A percentile compares a stretch with the other conserved stretches of the same genome.
Conservation (phyloP, 1,140 invertebrate species). For the Bathynomus jamesi region DNA sequence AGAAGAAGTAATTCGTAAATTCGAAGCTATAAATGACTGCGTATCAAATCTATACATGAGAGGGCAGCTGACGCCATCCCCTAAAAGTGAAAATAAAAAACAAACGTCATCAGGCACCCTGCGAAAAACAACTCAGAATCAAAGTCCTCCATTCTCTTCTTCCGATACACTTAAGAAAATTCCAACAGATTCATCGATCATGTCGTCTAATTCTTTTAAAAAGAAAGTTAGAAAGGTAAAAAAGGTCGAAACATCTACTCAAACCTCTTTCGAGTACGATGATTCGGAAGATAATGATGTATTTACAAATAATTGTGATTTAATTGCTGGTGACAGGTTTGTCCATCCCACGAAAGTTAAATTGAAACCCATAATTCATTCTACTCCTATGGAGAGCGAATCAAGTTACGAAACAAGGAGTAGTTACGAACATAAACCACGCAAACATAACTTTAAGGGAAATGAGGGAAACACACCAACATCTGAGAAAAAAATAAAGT, state of each 20-base stretch:
- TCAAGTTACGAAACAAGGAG: too few relatives aligned
- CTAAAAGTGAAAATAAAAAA: neutral
- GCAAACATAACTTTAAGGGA: neutral
- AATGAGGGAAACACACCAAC: neutral
- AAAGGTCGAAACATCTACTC: neutral
- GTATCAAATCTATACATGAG: neutral
- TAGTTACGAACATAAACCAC: too few relatives aligned
- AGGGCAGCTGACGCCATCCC: neutral
- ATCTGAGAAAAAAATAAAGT: neutral
- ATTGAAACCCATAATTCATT: neutral
- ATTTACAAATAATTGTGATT: neutral
- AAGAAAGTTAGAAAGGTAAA: neutral
- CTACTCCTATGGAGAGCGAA: too few relatives aligned
- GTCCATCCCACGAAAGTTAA: neutral
- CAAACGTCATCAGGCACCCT: neutral
- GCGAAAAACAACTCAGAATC: neutral
- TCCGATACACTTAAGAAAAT: neutral
- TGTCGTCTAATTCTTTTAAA: neutral
- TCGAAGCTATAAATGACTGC: neutral
- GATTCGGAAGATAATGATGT: neutral
- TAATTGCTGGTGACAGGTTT: neutral
- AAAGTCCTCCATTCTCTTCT: neutral
- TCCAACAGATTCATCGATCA: neutral
- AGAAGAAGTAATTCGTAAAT: neutral
- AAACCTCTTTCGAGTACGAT: neutral